A percentile compares a stretch with the other conserved stretches of the same genome.
Conservation (phyloP, 2,113 vertebrate species). For the Phalacrocorax brasilianus region DNA sequence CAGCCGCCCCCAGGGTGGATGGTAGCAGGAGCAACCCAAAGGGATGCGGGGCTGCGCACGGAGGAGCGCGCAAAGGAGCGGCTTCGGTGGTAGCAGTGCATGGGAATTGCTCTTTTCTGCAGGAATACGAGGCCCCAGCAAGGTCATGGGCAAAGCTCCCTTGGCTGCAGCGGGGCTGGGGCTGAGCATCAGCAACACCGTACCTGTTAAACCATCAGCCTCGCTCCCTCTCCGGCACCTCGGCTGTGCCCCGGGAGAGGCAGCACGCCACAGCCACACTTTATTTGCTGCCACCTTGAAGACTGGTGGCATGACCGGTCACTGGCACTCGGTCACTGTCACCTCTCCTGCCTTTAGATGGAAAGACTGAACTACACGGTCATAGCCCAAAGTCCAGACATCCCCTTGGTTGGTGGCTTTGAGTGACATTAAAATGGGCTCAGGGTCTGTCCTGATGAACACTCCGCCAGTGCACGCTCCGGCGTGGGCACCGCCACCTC, state of each 20-base stretch:
- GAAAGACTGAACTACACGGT: neutral
- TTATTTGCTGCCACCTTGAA: no score
- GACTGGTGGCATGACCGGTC: neutral
- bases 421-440: no score
- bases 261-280: neutral
- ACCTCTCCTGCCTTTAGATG: neutral
- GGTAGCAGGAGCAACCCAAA: neutral
- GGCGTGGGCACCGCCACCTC: neutral
- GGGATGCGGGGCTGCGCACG: neutral
- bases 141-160: neutral
- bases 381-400: neutral
- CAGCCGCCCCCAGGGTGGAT: rapidly evolving
- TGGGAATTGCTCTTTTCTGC: neutral
- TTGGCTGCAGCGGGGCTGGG: neutral
- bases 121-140: neutral
- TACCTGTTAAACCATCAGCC: neutral
- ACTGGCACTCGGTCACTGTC: neutral
- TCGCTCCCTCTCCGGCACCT: neutral
- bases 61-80: neutral
- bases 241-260: neutral
- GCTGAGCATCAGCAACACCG: neutral
- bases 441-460: neutral
- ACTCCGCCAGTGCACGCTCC: neutral
- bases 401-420: neutral
- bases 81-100: neutral